These are phyloP conservation scores for Chrysaora quinquecirrha DNA, from an alignment of 30 jellyfish, hydroid and myxozoan genomes.

Conservation along the genomic window DNA sequence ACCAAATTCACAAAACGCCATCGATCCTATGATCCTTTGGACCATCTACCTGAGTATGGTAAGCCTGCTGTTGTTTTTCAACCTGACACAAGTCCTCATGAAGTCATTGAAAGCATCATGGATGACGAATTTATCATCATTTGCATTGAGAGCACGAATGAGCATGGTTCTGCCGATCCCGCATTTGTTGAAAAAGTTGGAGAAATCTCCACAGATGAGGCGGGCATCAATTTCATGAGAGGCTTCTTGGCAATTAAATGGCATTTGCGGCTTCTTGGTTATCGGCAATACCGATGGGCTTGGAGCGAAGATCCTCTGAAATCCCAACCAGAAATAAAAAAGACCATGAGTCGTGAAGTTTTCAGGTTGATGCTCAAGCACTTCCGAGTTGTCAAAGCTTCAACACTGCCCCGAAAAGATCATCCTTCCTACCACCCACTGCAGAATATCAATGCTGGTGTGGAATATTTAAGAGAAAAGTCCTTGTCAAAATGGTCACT, in stretches of 20 bases:
- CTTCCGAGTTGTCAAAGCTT: background rate
- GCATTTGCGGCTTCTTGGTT: slow-evolving; percentile 1
- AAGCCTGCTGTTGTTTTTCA: slow-evolving; percentile 4
- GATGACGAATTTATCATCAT: background rate
- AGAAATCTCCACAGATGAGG: background rate
- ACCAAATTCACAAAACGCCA: too few species aligned
- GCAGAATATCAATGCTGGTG: slow-evolving; percentile 2
- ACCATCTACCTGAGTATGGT: slow-evolving; percentile 4
- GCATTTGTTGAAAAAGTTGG: background rate
- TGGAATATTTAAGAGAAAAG: too few species aligned
- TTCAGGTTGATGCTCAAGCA: background rate
- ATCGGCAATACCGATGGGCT: slow-evolving; percentile 8
- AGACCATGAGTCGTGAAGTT: background rate
- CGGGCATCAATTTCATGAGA: background rate
- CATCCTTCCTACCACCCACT: slow-evolving; percentile 4
- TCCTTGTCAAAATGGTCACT: too few species aligned
- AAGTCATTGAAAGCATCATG: background rate
- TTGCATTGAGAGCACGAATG: slow-evolving; percentile 15
- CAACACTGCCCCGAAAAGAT: background rate
- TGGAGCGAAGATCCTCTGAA: slow-evolving; percentile 10
- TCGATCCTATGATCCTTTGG: too few species aligned
- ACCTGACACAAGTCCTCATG: background rate
- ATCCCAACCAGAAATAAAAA: background rate
- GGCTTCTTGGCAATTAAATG: slow-evolving; percentile 20
- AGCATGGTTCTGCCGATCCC: slow-evolving; percentile 2